phyloP scores from a whole-genome alignment of 2,888 invertebrate species.

The Ganaspis brasiliensis region DNA sequence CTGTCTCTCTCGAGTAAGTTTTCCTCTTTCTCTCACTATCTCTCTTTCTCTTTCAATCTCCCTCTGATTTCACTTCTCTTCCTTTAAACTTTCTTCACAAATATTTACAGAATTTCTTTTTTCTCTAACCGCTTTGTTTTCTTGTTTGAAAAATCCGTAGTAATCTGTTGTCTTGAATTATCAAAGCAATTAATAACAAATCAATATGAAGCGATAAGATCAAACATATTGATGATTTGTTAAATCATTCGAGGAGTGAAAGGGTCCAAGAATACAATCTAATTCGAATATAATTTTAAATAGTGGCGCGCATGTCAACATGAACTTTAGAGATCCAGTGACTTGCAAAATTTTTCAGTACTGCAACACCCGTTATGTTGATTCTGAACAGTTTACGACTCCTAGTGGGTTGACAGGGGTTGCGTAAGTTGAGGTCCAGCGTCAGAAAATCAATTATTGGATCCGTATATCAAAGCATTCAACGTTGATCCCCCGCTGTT shows the following conservation, averaged over 20 bases:
- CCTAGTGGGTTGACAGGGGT: constrained; percentile 62
- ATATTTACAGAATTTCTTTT: constrained; percentile 10
- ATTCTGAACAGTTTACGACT: constrained; percentile 27
- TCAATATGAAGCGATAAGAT: constrained; percentile 4
- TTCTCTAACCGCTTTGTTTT: too few species aligned
- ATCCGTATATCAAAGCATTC: constrained; percentile 75
- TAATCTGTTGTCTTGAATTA: not conserved
- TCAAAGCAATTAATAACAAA: not conserved
- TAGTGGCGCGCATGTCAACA: constrained; percentile 25
- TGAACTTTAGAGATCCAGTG: constrained; percentile 29
- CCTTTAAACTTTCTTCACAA: not conserved
- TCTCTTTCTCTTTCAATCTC: constrained; percentile 34
- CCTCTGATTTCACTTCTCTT: constrained; percentile 47
- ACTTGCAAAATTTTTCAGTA: constrained; percentile 22
- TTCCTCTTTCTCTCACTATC: constrained; percentile 47
- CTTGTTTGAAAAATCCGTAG: not conserved
- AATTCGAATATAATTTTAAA: constrained; percentile 27
- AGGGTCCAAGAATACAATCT: constrained; percentile 10
- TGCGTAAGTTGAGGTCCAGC: constrained; percentile 72
- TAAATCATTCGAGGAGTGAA: not conserved
- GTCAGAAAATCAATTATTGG: constrained; percentile 76
- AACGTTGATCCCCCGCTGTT: constrained; percentile 72
- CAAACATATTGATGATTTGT: constrained; percentile 15
- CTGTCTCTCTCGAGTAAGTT: constrained; percentile 49
- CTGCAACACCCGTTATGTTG: constrained; percentile 35